Percentiles rank a stretch among this genome's conserved stretches.
Conservation (phyloP, 2,888 invertebrate genomes). For the Suillia variegata region DNA sequence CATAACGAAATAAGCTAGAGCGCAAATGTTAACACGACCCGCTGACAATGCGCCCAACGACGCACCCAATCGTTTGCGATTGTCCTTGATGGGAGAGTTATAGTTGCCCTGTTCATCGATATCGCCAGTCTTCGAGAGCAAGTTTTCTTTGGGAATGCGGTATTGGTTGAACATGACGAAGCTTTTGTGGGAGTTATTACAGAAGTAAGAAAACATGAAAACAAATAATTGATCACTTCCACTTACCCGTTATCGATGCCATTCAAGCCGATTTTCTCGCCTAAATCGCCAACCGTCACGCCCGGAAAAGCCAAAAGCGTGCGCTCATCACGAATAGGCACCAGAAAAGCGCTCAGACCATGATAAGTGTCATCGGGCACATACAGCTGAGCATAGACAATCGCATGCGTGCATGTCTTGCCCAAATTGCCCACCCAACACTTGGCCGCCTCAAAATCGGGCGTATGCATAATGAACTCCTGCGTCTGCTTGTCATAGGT, state of each 20-base stretch:
- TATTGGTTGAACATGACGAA: slow-evolving; percentile 81
- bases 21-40: slow-evolving; percentile 79
- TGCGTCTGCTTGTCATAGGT: slow-evolving; percentile 75
- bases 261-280: slow-evolving; percentile 89
- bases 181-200: slow-evolving; percentile 51
- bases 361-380: slow-evolving; percentile 78
- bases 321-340: slow-evolving; percentile 78
- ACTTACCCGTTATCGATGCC: slow-evolving; percentile 90
- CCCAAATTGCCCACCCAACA: slow-evolving; percentile 76
- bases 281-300: slow-evolving; percentile 88
- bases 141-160: slow-evolving; percentile 75
- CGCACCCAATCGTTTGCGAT: slow-evolving; percentile 82
- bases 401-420: slow-evolving; percentile 82
- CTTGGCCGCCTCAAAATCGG: slow-evolving; percentile 79
- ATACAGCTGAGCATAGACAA: slow-evolving; percentile 86
- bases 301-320: slow-evolving; percentile 77
- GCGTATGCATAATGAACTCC: slow-evolving; percentile 75
- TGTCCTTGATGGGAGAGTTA: slow-evolving; percentile 78
- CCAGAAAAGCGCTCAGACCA: slow-evolving; percentile 88
- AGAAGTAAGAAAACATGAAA: background rate
- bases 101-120: slow-evolving; percentile 85
- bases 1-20: slow-evolving; percentile 68
- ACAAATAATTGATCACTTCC: background rate
- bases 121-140: slow-evolving; percentile 85
- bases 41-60: slow-evolving; percentile 82